A percentile compares a stretch with the other conserved stretches of the same genome.
Evolutionary conservation across 2,113 vertebrate species (phyloP).

Genomic region (Panurus biarmicus): DNA sequence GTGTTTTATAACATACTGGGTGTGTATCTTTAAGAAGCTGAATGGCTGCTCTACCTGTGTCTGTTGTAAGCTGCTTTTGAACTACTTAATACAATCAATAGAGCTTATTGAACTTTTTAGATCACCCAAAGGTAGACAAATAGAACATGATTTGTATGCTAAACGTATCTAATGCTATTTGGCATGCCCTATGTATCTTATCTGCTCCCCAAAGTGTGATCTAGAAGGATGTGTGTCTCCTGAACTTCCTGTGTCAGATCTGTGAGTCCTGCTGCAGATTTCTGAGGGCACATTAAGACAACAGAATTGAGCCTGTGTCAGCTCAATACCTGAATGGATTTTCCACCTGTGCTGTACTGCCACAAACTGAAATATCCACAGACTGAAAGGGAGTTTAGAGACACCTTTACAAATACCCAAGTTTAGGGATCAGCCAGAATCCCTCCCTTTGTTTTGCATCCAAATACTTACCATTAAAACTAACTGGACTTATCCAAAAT

Average conservation of each 20-base stretch:
- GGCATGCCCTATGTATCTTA: neutral
- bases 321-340: neutral
- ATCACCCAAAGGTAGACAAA: neutral
- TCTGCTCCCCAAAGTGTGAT: neutral
- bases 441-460: neutral
- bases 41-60: neutral
- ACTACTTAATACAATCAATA: neutral
- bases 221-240: neutral
- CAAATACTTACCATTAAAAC: neutral
- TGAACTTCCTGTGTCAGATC: neutral
- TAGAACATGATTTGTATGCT: neutral
- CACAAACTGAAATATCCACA: rapidly evolving
- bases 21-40: neutral
- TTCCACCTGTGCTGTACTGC: neutral
- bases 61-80: neutral
- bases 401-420: neutral
- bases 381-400: neutral
- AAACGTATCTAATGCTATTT: neutral
- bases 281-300: neutral
- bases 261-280: neutral
- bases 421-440: neutral
- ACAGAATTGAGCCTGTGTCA: neutral
- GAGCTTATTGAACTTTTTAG: neutral
- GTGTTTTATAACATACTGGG: neutral
- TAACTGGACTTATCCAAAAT: neutral